phyloP scores from a whole-genome alignment of 2,888 invertebrate genomes.

The Andrena trimmerana region DNA sequence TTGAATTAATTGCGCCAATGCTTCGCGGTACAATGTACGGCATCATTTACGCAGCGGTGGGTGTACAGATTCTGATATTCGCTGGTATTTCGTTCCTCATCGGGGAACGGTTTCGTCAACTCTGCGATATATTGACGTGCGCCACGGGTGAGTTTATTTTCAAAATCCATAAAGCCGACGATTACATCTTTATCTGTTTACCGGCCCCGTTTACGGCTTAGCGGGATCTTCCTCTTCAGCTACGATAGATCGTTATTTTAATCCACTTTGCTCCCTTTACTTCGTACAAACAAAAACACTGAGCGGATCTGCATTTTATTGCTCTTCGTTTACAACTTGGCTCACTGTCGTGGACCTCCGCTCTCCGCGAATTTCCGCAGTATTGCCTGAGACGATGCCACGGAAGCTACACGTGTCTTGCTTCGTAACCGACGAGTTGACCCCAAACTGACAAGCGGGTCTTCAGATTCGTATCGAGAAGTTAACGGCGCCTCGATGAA shows the following conservation, averaged over 20 bases:
- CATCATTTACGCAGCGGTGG: constrained; percentile 63
- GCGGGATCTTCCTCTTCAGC: background rate
- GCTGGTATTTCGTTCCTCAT: constrained; percentile 57
- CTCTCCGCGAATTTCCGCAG: constrained; percentile 18
- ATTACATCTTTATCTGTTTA: constrained; percentile 11
- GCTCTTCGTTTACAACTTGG: constrained; percentile 7
- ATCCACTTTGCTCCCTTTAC: constrained; percentile 17
- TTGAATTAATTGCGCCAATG: constrained; percentile 56
- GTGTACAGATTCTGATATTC: constrained; percentile 73
- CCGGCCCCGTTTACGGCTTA: constrained; percentile 7
- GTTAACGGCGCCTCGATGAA: background rate
- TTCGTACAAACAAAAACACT: background rate
- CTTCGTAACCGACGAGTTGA: background rate
- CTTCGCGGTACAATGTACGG: constrained; percentile 66
- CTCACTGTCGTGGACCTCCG: background rate
- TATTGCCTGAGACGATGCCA: background rate
- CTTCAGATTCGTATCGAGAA: constrained; percentile 3
- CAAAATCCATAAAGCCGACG: background rate
- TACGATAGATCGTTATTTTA: constrained; percentile 4
- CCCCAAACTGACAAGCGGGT: background rate
- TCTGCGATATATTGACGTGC: constrained; percentile 53
- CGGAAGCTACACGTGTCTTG: background rate
- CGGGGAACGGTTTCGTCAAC: constrained; percentile 52
- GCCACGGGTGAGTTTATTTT: constrained; percentile 55
- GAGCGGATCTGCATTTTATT: constrained; percentile 6